These are phyloP conservation scores for Pelusios castaneus DNA, from an alignment of 2,113 vertebrate species.

Conservation along the genomic window DNA sequence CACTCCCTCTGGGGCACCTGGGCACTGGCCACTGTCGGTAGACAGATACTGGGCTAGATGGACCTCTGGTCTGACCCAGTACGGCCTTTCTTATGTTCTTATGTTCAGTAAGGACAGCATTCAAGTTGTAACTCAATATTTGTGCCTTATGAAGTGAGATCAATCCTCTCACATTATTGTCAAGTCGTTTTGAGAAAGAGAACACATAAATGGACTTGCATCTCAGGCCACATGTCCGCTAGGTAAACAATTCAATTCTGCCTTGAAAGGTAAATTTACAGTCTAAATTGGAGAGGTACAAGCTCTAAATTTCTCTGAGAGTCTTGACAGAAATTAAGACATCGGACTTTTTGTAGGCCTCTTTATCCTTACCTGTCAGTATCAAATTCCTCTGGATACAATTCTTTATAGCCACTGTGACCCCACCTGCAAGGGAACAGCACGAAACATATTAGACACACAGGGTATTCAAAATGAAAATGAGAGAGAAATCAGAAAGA, in stretches of 20 bases:
- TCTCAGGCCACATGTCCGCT: background rate
- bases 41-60: no score
- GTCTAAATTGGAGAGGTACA: background rate
- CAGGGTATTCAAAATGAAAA: background rate
- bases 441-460: slow-evolving; percentile 13
- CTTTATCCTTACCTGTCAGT: slow-evolving; percentile 85
- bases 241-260: background rate
- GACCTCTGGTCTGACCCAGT: no score
- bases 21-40: no score
- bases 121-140: background rate
- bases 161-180: background rate
- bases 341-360: background rate
- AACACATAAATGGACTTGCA: background rate
- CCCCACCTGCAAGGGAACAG: slow-evolving; percentile 83
- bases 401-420: slow-evolving; percentile 97
- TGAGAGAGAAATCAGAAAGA: background rate
- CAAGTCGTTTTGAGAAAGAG: background rate
- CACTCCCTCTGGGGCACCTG: no score
- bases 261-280: background rate
- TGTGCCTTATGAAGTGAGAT: background rate
- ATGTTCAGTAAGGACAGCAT: background rate
- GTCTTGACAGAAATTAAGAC: background rate
- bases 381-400: slow-evolving; percentile 96
- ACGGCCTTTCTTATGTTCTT: no score
- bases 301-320: background rate